phyloP scores from a whole-genome alignment of 1,140 invertebrate genomes.

The Pogonus chalceus region DNA sequence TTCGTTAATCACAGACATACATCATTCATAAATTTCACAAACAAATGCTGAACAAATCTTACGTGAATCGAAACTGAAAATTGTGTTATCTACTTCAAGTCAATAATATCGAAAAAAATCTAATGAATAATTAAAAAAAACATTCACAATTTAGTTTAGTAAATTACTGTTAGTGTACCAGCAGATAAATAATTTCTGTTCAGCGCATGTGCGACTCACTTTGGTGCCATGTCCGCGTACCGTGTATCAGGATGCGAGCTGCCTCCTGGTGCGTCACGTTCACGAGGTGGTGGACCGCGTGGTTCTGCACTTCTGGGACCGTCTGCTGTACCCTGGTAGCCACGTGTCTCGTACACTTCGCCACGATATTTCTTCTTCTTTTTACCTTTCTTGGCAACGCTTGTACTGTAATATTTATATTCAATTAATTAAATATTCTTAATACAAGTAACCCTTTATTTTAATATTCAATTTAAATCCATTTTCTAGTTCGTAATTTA shows the following conservation, averaged over 20 bases:
- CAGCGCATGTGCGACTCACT: conserved; percentile 45
- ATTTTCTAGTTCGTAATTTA: no score
- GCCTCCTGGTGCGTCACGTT: conserved; percentile 39
- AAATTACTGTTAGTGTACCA: not conserved
- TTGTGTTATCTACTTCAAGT: no score
- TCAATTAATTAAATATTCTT: no score
- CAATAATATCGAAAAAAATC: conserved; percentile 5
- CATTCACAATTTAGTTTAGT: conserved; percentile 4
- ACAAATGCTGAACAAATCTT: no score
- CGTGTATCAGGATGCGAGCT: conserved; percentile 45
- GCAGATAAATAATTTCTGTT: not conserved
- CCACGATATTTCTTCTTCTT: conserved; percentile 29
- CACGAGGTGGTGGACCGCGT: conserved; percentile 22
- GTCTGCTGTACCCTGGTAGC: conserved; percentile 26
- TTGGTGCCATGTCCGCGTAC: conserved; percentile 68
- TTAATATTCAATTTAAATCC: no score
- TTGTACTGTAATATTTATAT: conserved; percentile 16
- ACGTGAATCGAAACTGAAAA: no score
- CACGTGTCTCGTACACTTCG: conserved; percentile 19
- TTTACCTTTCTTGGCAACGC: conserved; percentile 27
- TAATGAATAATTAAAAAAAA: conserved; percentile 2
- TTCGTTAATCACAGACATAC: no score
- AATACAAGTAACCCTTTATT: no score
- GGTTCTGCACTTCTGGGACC: conserved; percentile 30
- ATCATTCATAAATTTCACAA: no score